These are phyloP conservation scores for Alces alces DNA, from an alignment of 2,113 vertebrate species.

Conservation along the genomic window DNA sequence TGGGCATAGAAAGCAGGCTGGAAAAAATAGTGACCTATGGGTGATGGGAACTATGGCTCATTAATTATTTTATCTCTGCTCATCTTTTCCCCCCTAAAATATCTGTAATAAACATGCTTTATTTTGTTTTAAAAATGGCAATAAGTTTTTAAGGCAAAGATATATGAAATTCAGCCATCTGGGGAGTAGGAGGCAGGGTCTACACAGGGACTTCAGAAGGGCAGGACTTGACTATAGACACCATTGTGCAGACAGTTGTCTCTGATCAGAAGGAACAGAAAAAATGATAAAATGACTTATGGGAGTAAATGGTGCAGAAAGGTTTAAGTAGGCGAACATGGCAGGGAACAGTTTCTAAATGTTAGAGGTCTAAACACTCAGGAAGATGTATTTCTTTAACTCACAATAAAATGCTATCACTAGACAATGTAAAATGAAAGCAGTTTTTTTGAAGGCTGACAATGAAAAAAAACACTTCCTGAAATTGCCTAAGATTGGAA, in stretches of 20 bases:
- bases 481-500: conserved; percentile 65
- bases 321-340: background rate
- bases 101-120: background rate
- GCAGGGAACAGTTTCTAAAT: background rate
- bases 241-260: background rate
- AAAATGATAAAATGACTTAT: background rate
- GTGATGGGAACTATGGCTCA: background rate
- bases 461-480: conserved; percentile 45
- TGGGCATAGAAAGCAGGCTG: background rate
- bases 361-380: background rate
- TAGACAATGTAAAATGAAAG: conserved; percentile 33
- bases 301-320: background rate
- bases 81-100: background rate
- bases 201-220: background rate
- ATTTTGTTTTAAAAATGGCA: background rate
- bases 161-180: background rate
- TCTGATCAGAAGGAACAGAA: background rate
- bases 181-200: background rate
- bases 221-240: background rate
- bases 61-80: conserved; percentile 1
- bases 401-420: background rate
- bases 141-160: background rate
- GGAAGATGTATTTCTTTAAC: conserved; percentile 11
- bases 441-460: conserved; percentile 49
- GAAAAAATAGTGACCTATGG: background rate